Evolutionary conservation across 2,113 vertebrate genomes (phyloP), one percentile per base, ranked within the genome.

Genomic region (Chiloscyllium plagiosum): DNA sequence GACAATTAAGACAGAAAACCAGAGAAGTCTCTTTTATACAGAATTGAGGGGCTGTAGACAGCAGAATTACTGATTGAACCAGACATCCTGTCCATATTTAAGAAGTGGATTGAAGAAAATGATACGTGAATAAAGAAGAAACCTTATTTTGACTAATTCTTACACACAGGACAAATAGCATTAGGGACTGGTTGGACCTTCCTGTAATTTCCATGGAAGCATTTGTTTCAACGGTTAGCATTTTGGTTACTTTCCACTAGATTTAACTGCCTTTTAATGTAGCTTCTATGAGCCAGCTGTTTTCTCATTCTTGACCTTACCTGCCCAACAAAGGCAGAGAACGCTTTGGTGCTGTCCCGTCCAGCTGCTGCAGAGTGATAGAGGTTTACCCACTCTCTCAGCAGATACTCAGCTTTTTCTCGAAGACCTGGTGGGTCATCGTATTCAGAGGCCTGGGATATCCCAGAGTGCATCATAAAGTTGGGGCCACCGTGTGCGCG

Each of bases 401-500:
- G 98, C 86, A 99, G 98, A 96, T 99, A 99, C 96, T 99, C 99
- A 0, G 99, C 99, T 96, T 99, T 99, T 98, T 99, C 99, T 96
- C 99, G 97, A 97, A 99, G 97, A 96, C 99, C 99, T 3, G 99
- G 99, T 0, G 99, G 99, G 96, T 99, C 99, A 96, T 99, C 99
- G 0, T 99, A 99, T 96, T 99, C 99, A 4, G 99, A 99, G 12
- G 99, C 99, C 97, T 99, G 99, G 20, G 99, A 99, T 96, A 99
- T 99, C 96, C 99, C 99, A 96, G 99, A 99, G 97, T 99, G 99
- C 99, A 99, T 99, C 99, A 99, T 99, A 97, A 99, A 99, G 97
- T 99, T 99, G 47, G 99, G 99, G 83, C 99, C 99, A 47, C 99
- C 99, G 0, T 99, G 99, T 96, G 99, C 99, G 96, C 99, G 98